Base-by-base conservation (phyloP, 2,797 vertebrate genomes). In the Smutsia gigantea region DNA sequence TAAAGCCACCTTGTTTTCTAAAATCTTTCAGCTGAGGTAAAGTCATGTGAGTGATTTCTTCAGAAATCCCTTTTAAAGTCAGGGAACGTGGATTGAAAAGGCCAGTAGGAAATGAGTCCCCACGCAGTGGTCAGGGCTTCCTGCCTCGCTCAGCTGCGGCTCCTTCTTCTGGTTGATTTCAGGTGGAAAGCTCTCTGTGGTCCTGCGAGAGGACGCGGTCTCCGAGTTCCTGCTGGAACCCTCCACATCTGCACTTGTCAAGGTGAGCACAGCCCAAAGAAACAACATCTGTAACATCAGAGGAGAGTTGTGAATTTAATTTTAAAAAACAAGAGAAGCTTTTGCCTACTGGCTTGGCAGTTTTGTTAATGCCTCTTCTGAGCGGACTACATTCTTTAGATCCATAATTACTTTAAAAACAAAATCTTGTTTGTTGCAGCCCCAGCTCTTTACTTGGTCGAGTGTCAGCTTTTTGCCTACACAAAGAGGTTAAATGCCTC, bases 151-250 rank as follows among this genome's bases (percentile, higher is more conserved):
- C 83, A 63, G 21, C 46, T 46, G 27, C 74, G 14, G 12, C 25
- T n/a, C 14, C 1, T n/a, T 12, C 27, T 34, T 23, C 88, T 90
- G 42, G 4, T 94, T 96, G 77, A 15, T 94, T 95, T 79, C 94
- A 97, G 99, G 93, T 37, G 98, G 98, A 88, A 98, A 93, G 92
- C 14, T 98, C 31, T 99, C 98, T 13, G 91, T 98, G 95, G 98
- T 98, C 69, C 95, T 99, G 23, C 97, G 75, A 92, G 83, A 97
- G 27, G 95, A 37, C 55, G 46, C 77, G 0, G 3, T 64, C 51
- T 79, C 90, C 0, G 97, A 94, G 34, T 64, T 79, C 0, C 97
- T 96, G 37, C 91, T 53, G 39, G 85, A 96, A 77, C 59, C 97
- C 1, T 83, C 96, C 51, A 87, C 25, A 0, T 59, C 63, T 97